These are phyloP conservation scores for Orthosia incerta DNA, from an alignment of 2,888 invertebrate species.

Conservation along the genomic window DNA sequence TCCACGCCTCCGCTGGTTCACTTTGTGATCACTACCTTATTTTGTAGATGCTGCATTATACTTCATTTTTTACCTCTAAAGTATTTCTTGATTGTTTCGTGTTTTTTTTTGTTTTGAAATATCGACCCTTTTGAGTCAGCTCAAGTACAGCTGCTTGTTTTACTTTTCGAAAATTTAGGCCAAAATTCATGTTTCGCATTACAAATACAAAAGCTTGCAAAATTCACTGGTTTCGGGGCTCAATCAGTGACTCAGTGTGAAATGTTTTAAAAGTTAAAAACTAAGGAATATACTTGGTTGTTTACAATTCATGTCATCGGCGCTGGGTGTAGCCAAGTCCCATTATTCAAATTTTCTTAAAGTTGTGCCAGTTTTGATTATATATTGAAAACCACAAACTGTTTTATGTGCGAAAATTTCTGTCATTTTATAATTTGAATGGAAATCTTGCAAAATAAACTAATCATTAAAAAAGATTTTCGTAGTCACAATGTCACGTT, in stretches of 20 bases:
- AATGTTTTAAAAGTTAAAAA: background rate
- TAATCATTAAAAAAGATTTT: background rate
- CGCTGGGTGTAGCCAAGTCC: no score
- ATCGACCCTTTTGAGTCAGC: background rate
- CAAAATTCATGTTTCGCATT: background rate
- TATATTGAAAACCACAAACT: constrained; percentile 3
- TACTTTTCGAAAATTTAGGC: background rate
- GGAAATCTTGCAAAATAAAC: background rate
- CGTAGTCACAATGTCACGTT: background rate
- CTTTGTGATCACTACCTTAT: constrained; percentile 35
- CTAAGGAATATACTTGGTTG: no score
- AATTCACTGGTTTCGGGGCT: background rate
- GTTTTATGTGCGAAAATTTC: constrained; percentile 3
- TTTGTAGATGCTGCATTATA: constrained; percentile 26
- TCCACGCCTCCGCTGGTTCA: constrained; percentile 40
- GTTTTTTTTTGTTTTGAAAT: constrained; percentile 18
- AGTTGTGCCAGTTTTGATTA: background rate
- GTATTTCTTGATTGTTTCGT: constrained; percentile 4
- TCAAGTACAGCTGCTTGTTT: background rate
- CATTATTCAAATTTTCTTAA: background rate
- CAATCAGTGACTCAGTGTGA: background rate
- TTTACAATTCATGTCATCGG: no score
- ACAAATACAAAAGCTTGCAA: background rate
- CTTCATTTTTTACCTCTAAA: constrained; percentile 9
- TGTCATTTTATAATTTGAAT: constrained; percentile 2